phyloP scores from a whole-genome alignment of 1,140 invertebrate genomes.

The Temnothorax longispinosus region DNA sequence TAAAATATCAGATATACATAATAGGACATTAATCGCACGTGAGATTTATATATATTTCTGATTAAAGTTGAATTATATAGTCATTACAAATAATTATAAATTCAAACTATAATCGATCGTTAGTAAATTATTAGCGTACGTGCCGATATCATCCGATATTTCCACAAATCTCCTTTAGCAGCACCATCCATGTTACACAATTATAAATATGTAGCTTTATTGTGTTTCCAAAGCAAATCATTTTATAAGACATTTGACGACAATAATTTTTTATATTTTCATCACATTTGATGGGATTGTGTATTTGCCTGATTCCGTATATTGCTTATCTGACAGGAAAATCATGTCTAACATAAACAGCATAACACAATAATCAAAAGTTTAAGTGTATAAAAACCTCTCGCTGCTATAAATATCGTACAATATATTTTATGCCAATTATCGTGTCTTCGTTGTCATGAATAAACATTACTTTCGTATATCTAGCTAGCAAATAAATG shows the following conservation, averaged over 20 bases:
- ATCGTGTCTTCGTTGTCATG: background rate
- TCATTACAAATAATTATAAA: background rate
- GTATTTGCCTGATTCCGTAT: background rate
- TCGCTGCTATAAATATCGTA: background rate
- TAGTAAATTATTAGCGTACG: constrained; percentile 40
- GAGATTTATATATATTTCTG: background rate
- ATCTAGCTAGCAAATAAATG: background rate
- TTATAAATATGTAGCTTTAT: background rate
- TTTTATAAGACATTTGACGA: background rate
- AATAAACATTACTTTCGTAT: background rate
- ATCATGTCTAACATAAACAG: background rate
- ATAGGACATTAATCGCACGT: constrained; percentile 1
- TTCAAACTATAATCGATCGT: constrained; percentile 2
- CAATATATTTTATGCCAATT: background rate
- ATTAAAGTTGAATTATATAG: background rate
- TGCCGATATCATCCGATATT: constrained; percentile 20
- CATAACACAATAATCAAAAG: background rate
- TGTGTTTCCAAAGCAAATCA: background rate
- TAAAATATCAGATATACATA: constrained; percentile 12
- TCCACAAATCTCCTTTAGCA: constrained; percentile 11
- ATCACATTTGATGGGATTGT: background rate
- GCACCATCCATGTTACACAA: background rate
- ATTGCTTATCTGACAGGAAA: background rate
- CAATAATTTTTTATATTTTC: background rate
- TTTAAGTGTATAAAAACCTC: background rate